Evolutionary conservation across 2,888 invertebrate genomes (phyloP), one percentile per base, ranked within the genome.

Genomic region (Patella pellucida): DNA sequence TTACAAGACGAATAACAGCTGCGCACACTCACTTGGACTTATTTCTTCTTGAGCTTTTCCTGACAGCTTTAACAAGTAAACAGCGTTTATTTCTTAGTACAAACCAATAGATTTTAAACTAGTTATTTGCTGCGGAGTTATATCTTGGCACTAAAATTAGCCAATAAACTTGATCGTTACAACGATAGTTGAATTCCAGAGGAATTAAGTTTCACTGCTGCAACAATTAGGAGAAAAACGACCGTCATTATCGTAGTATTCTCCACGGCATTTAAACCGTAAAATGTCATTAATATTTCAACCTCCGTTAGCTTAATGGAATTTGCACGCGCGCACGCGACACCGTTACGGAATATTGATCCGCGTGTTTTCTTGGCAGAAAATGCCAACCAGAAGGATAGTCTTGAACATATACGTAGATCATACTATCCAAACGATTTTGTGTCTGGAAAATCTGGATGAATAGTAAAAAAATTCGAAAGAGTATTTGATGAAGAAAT

Each of bases 141-240:
- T 14, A 62, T 12, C 62, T 23, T 62, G 9, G 62, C 19, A 62
- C 11, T 23, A 62, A 23, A 23, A 62, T 62, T 19, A 62, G 62
- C 62, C 62, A 62, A 62, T 62, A 62, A 62, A 62, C 62, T 23
- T 62, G 62, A 62, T 62, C 62, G 62, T 62, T 62, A 62, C 62
- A 62, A 12, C 62, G 62, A 62, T 62, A 62, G 62, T 23, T 62
- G 23, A 62, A 62, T 62, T 62, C 62, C 62, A 12, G 62, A 62
- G 23, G 62, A 62, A 23, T 23, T 62, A 23, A 62, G 62, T 62
- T 62, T 62, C 62, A 62, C 62, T 62, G 62, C 19, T 62, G 62
- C 62, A 62, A 23, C 62, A 62, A 62, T 62, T 62, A 62, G 41
- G 62, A 62, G 62, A 62, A 62, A 23, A 23, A 23, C 62, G 19